phyloP scores from a whole-genome alignment of 2,888 invertebrate genomes.

The Diabrotica balteata region DNA sequence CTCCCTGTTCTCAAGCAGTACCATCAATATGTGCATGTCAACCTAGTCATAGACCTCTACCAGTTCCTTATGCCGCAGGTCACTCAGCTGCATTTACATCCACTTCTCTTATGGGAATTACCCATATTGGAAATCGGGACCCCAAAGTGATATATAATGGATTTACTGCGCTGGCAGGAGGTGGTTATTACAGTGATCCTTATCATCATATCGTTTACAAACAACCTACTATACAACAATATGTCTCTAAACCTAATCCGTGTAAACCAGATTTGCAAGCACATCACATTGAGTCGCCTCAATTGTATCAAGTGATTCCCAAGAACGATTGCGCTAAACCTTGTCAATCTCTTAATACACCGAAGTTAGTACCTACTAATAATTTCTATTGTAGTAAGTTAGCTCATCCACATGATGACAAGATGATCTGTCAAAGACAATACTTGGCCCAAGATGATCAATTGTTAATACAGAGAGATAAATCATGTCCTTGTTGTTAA shows the following conservation, averaged over 20 bases:
- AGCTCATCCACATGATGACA: slow-evolving; percentile 7
- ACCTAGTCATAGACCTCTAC: not conserved
- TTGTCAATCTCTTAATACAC: slow-evolving; percentile 12
- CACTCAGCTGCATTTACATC: slow-evolving; percentile 10
- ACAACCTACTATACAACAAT: slow-evolving; percentile 31
- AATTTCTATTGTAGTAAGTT: slow-evolving; percentile 21
- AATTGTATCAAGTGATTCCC: slow-evolving; percentile 29
- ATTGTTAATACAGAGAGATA: not conserved
- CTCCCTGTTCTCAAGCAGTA: not conserved
- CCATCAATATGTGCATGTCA: not conserved
- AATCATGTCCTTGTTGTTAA: not conserved
- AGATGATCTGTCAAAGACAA: slow-evolving; percentile 24
- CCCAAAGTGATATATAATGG: slow-evolving; percentile 28
- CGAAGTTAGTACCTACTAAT: slow-evolving; percentile 30
- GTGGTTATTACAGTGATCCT: slow-evolving; percentile 38
- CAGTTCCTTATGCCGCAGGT: slow-evolving; percentile 19
- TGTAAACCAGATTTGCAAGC: slow-evolving; percentile 15
- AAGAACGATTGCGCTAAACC: slow-evolving; percentile 31
- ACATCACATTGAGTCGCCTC: slow-evolving; percentile 18
- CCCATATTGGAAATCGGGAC: slow-evolving; percentile 19
- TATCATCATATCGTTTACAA: slow-evolving; percentile 26
- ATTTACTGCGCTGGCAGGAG: slow-evolving; percentile 21
- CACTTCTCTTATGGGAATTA: slow-evolving; percentile 12
- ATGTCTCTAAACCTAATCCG: slow-evolving; percentile 21
- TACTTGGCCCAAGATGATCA: slow-evolving; percentile 15